Conservation (phyloP, 2,888 invertebrate genomes). For the Xestia rhomboidea region DNA sequence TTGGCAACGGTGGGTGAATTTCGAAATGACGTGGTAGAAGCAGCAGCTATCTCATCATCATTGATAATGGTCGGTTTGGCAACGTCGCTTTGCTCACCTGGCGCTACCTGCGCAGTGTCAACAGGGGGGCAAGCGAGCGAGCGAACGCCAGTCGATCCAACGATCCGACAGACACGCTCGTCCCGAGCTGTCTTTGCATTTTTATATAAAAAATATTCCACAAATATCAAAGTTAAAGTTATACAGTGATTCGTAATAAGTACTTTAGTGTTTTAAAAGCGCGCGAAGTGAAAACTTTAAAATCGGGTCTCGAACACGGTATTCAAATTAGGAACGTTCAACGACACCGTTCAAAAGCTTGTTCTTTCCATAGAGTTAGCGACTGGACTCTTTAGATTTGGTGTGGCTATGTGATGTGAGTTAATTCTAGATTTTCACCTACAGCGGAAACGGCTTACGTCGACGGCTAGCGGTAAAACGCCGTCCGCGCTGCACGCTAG, state of each 20-base stretch:
- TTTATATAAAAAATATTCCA: slow-evolving; percentile 78
- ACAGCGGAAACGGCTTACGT: slow-evolving; percentile 89
- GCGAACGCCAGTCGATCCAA: slow-evolving; percentile 84
- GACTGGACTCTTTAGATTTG: slow-evolving; percentile 77
- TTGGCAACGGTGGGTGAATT: slow-evolving; percentile 82
- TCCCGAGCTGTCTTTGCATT: slow-evolving; percentile 73
- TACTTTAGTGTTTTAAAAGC: slow-evolving; percentile 67
- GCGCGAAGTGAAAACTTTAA: slow-evolving; percentile 73
- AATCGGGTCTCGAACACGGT: slow-evolving; percentile 67
- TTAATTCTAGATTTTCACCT: slow-evolving; percentile 89
- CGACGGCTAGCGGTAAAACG: slow-evolving; percentile 89
- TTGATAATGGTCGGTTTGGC: slow-evolving; percentile 90
- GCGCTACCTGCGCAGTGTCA: slow-evolving; percentile 90
- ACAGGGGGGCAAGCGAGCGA: slow-evolving; percentile 85
- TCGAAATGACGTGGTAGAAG: slow-evolving; percentile 79
- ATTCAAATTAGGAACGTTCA: slow-evolving; percentile 76
- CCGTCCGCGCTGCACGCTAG: slow-evolving; percentile 87
- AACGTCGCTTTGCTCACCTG: slow-evolving; percentile 90
- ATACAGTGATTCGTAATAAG: slow-evolving; percentile 67
- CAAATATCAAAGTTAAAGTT: slow-evolving; percentile 70
- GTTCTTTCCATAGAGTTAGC: slow-evolving; percentile 70
- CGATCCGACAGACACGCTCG: slow-evolving; percentile 84
- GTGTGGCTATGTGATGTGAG: slow-evolving; percentile 84
- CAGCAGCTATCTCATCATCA: slow-evolving; percentile 88
- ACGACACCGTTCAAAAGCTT: slow-evolving; percentile 75